phyloP scores from a whole-genome alignment of 1,140 invertebrate species.

The Penaeus chinensis region DNA sequence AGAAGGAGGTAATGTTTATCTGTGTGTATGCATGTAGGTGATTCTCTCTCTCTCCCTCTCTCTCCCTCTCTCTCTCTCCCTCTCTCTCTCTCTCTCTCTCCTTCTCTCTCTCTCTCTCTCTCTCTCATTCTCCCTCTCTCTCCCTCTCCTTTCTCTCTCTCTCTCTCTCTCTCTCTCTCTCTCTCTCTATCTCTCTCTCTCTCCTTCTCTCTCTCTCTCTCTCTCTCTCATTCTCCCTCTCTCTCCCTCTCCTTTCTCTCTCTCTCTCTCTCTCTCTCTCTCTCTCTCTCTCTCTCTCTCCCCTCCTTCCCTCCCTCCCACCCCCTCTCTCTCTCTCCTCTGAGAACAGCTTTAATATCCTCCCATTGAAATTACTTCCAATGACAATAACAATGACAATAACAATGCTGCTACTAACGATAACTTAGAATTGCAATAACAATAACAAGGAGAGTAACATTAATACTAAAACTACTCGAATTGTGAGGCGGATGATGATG shows the following conservation, averaged over 20 bases:
- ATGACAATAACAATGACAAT: too few species aligned
- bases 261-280: background rate
- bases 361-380: too few species aligned
- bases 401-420: too few species aligned
- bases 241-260: background rate
- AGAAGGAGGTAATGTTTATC: too few species aligned
- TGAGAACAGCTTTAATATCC: too few species aligned
- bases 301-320: background rate
- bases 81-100: background rate
- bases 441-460: too few species aligned
- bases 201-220: background rate
- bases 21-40: too few species aligned
- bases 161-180: background rate
- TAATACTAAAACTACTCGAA: too few species aligned
- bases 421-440: too few species aligned
- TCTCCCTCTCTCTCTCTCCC: background rate
- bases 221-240: background rate
- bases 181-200: background rate
- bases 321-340: background rate
- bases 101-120: background rate
- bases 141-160: background rate
- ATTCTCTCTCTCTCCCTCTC: conserved; percentile 12
- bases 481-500: too few species aligned
- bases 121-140: conserved; percentile 5
- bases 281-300: background rate